Conservation (phyloP, 2,797 vertebrate genomes). For the Micrastur ruficollis region DNA sequence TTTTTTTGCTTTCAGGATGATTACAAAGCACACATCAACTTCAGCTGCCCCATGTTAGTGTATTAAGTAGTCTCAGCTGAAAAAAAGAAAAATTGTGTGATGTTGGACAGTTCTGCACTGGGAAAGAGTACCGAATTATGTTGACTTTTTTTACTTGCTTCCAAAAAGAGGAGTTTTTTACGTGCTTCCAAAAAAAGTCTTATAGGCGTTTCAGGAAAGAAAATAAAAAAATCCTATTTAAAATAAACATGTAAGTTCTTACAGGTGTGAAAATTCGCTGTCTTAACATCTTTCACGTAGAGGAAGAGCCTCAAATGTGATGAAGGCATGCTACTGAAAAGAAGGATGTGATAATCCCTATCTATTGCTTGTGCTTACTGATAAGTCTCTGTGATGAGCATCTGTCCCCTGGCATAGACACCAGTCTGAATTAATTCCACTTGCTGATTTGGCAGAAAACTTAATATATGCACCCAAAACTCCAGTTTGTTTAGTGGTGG, state of each 20-base stretch:
- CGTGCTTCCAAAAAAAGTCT: not conserved
- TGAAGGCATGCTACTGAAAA: not conserved
- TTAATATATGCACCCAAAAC: rapidly evolving
- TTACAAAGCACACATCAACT: not conserved
- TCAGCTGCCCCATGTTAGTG: not conserved
- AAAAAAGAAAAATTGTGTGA: not conserved
- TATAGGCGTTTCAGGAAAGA: not conserved
- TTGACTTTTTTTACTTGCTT: not conserved
- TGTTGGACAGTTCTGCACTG: not conserved
- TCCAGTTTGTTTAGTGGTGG: not conserved
- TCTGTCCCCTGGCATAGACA: too few relatives aligned
- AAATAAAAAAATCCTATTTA: not conserved
- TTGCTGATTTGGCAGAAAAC: not conserved
- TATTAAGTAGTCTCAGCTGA: not conserved
- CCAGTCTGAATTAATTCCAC: not conserved
- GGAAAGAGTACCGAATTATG: not conserved
- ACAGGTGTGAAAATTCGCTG: rapidly evolving
- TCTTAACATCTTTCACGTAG: not conserved
- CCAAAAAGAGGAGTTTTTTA: not conserved
- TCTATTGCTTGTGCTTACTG: not conserved
- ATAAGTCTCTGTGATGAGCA: not conserved
- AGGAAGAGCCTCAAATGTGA: not conserved
- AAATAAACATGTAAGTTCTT: not conserved
- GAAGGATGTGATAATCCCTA: not conserved
- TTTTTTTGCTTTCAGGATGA: not conserved